Evolutionary conservation across 2,113 vertebrate species (phyloP), one percentile per base, ranked within the genome.

Genomic region (rabbit (Oryctolagus cuniculus)): DNA sequence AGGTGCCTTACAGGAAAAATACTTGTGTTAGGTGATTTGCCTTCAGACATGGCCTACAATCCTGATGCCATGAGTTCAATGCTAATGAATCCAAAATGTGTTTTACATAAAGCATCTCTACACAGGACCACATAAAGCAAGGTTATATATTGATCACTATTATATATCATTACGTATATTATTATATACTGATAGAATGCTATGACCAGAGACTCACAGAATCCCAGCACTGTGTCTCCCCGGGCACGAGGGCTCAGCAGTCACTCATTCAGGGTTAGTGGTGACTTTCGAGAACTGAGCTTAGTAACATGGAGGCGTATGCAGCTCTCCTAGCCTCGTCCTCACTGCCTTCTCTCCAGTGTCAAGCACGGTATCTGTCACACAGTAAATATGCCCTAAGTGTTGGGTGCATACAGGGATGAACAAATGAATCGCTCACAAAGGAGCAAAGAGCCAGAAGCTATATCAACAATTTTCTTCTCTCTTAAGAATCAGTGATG

Each of bases 121-220:
- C 64, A 25, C 11, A 87, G 34, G 89, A 79, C 87, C 75, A 94
- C 29, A 83, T 25, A 72, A 53, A 84, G 61, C 24, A 72, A 95
- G 38, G 29, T 69, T 51, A 25, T 34, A 9, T 29, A 63, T 19
- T 75, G 3, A 49, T 63, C 69, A 70, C 44, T 7, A 44, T 44
- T 7, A 44, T 7, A 44, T 44, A 44, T 44, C 44, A 44, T 44
- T 44, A 44, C 44, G 7, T 44, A 44, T 44, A 44, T 44, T 38
- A 38, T 6, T 44, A 8, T 44, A 44, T 44, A 16, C 6, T 82
- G 66, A 84, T 29, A 10, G 53, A 70, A 63, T 73, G 10, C 64
- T 67, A 34, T 15, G 31, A 86, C 61, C 72, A 89, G 63, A 78
- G 61, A 27, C 49, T 83, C 53, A 1, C 7, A 89, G 87, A 38